A percentile compares a stretch with the other conserved stretches of the same genome.
Evolutionary conservation across 2,113 vertebrate species (phyloP).

Genomic region (Chamaea fasciata): DNA sequence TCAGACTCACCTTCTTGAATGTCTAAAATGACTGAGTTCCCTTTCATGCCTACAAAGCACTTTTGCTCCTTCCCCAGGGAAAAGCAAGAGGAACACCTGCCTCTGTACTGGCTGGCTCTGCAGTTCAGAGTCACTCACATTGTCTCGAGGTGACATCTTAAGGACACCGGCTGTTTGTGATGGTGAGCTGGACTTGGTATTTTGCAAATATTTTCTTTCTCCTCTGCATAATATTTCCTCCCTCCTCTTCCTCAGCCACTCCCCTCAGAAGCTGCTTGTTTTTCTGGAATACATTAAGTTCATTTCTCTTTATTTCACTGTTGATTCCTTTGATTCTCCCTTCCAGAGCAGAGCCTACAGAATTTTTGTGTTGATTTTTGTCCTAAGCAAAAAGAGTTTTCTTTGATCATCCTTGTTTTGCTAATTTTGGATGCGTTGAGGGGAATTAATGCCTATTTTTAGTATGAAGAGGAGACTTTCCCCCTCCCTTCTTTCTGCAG

Average conservation of each 20-base stretch:
- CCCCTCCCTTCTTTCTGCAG: neutral
- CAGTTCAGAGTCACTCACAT: neutral
- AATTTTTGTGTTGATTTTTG: neutral
- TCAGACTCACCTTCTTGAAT: neutral
- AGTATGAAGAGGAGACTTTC: neutral
- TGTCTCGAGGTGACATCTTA: neutral
- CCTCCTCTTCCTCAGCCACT: neutral
- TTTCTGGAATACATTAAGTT: neutral
- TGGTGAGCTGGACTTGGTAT: neutral
- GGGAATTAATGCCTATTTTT: neutral
- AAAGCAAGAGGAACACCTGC: neutral
- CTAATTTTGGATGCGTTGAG: neutral
- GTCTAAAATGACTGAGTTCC: neutral
- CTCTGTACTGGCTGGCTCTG: neutral
- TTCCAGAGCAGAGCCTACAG: neutral
- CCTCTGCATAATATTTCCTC: neutral
- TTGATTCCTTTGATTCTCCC: conserved; percentile 1
- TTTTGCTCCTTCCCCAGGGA: neutral
- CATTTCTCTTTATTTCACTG: neutral
- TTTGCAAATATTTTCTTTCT: neutral
- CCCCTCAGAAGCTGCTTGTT: neutral
- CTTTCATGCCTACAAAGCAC: neutral
- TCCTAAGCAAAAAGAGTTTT: neutral
- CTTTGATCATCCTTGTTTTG: conserved; percentile 14
- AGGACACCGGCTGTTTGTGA: neutral